Evolutionary conservation across 2,888 invertebrate species (phyloP).

Genomic region (Pristionchus exspectatus): DNA sequence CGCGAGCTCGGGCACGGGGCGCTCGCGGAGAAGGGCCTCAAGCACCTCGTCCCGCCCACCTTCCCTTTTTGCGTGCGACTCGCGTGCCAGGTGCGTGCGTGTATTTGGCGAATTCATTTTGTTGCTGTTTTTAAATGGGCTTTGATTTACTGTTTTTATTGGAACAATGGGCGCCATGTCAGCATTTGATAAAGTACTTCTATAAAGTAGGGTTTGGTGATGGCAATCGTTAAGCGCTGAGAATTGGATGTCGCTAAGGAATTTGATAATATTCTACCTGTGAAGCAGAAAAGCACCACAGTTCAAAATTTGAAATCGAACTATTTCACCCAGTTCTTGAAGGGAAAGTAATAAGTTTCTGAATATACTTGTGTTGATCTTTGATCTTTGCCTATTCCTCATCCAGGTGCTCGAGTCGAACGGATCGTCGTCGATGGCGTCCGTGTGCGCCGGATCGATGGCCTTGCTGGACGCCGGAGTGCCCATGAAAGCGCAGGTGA

Average conservation of each 20-base stretch:
- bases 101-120: background rate
- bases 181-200: too few relatives aligned
- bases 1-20: constrained; percentile 97
- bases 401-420: constrained; percentile 78
- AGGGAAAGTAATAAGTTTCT: too few relatives aligned
- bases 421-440: constrained; percentile 99
- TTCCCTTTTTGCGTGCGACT: constrained; percentile 92
- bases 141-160: too few relatives aligned
- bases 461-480: constrained; percentile 98
- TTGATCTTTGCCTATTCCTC: background rate
- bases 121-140: too few relatives aligned
- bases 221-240: too few relatives aligned
- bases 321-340: background rate
- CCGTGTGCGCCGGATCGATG: constrained; percentile 94
- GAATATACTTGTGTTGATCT: background rate
- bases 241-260: too few relatives aligned
- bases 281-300: too few relatives aligned
- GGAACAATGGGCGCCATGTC: too few relatives aligned
- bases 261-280: too few relatives aligned
- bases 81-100: constrained; percentile 68
- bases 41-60: constrained; percentile 89
- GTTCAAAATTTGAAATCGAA: background rate
- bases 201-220: too few relatives aligned
- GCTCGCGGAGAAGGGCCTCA: constrained; percentile 91
- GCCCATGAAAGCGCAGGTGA: constrained; percentile 84